Evolutionary conservation across 1,140 invertebrate species (phyloP).

Genomic region (Asbolus verrucosus): DNA sequence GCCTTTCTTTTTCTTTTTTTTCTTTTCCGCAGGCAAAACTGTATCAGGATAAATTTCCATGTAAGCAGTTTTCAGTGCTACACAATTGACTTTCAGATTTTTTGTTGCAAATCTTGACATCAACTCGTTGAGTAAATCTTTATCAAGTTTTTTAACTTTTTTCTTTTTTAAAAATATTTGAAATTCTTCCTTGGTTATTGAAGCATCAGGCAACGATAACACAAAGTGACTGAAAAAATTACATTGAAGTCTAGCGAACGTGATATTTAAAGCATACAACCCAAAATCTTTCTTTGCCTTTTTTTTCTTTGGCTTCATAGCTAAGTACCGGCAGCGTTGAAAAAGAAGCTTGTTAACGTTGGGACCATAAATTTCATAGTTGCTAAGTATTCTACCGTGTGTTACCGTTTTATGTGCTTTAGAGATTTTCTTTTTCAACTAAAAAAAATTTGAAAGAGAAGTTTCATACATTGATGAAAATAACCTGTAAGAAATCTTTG

Average conservation of each 20-base stretch:
- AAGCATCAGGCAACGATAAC: slow-evolving; percentile 52
- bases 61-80: slow-evolving; percentile 62
- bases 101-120: slow-evolving; percentile 58
- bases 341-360: slow-evolving; percentile 64
- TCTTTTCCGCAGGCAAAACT: slow-evolving; percentile 44
- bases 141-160: slow-evolving; percentile 63
- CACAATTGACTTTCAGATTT: slow-evolving; percentile 60
- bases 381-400: slow-evolving; percentile 64
- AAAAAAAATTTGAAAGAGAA: background rate
- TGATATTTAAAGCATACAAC: slow-evolving; percentile 53
- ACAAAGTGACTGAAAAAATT: slow-evolving; percentile 50
- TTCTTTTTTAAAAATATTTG: slow-evolving; percentile 55
- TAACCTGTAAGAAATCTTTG: slow-evolving; percentile 60
- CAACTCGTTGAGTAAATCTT: slow-evolving; percentile 62
- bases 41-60: slow-evolving; percentile 64
- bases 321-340: slow-evolving; percentile 64
- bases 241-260: no score
- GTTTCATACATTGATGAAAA: background rate
- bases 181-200: slow-evolving; percentile 60
- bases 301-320: slow-evolving; percentile 65
- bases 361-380: slow-evolving; percentile 65
- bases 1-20: slow-evolving; percentile 52
- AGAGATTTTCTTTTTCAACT: slow-evolving; percentile 38
- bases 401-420: slow-evolving; percentile 60
- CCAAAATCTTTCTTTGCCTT: slow-evolving; percentile 65